phyloP scores from a whole-genome alignment of 2,888 invertebrate species.

The Agrilus biguttatus region DNA sequence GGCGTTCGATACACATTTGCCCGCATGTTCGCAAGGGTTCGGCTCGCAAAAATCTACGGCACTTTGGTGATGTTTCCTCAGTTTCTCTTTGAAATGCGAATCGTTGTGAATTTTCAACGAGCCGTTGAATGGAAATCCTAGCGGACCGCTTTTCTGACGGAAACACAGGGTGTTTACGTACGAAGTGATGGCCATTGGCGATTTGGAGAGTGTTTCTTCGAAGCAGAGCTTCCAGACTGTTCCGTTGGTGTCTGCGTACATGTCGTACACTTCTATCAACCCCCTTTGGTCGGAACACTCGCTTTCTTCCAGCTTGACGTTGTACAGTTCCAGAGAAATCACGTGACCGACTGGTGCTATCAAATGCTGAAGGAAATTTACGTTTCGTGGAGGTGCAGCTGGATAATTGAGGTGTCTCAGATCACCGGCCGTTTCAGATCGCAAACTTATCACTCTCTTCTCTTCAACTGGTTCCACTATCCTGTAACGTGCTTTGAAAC shows the following conservation, averaged over 20 bases:
- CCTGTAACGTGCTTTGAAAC: conserved; percentile 52
- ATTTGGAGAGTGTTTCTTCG: conserved; percentile 23
- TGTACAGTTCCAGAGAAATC: conserved; percentile 36
- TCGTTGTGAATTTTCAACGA: conserved; percentile 47
- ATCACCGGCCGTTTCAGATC: conserved; percentile 32
- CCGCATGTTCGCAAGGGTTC: conserved; percentile 58
- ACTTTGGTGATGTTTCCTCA: conserved; percentile 42
- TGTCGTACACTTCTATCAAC: conserved; percentile 38
- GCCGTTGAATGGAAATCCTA: conserved; percentile 44
- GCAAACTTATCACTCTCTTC: conserved; percentile 33
- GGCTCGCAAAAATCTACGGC: conserved; percentile 54
- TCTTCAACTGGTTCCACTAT: conserved; percentile 29
- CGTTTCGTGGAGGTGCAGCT: conserved; percentile 33
- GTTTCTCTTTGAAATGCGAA: conserved; percentile 47
- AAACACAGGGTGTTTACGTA: conserved; percentile 51
- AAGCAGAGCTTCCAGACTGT: conserved; percentile 54
- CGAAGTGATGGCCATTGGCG: conserved; percentile 47
- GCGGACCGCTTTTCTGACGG: conserved; percentile 33
- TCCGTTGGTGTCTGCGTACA: conserved; percentile 56
- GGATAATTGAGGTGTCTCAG: conserved; percentile 46
- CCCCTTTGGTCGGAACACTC: conserved; percentile 17
- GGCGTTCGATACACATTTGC: conserved; percentile 48
- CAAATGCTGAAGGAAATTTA: conserved; percentile 41
- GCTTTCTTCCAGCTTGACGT: conserved; percentile 31
- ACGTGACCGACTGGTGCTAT: conserved; percentile 40